Evolutionary conservation across 2,797 vertebrate species (phyloP).

Genomic region (Thripadectes ignobilis): DNA sequence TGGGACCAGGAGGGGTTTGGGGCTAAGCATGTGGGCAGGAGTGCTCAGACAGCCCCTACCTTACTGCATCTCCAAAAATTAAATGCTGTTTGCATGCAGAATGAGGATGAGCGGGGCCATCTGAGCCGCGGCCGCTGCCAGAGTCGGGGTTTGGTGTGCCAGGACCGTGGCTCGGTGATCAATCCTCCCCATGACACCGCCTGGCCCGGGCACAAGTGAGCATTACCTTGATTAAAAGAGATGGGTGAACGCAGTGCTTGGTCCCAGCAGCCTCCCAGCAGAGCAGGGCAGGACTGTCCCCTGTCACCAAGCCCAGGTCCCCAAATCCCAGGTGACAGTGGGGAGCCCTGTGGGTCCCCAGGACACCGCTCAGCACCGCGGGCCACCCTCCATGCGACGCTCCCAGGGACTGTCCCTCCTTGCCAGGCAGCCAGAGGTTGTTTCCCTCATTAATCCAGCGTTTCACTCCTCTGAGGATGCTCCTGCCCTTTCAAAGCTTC

Average conservation of each 20-base stretch:
- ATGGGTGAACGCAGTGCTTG: not conserved
- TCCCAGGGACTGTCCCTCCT: not conserved
- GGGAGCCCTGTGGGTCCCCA: not conserved
- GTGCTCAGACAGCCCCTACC: not conserved
- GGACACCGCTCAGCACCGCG: rapidly evolving
- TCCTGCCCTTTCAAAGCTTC: not conserved
- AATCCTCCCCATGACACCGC: not conserved
- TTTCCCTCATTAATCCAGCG: constrained; percentile 2
- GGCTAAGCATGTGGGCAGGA: not conserved
- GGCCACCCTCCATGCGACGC: rapidly evolving
- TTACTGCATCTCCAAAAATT: not conserved
- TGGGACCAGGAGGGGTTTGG: not conserved
- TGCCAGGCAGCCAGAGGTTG: not conserved
- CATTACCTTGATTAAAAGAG: constrained; percentile 53
- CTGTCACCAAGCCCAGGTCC: rapidly evolving
- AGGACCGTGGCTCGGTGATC: not conserved
- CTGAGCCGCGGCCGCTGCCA: not conserved
- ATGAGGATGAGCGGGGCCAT: not conserved
- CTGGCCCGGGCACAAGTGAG: not conserved
- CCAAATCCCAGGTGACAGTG: rapidly evolving
- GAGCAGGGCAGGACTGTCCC: not conserved
- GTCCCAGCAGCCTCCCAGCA: not conserved
- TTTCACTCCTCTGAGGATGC: not conserved
- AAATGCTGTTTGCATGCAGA: not conserved
- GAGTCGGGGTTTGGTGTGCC: not conserved